Percentiles rank a stretch among this genome's conserved stretches.
These are phyloP conservation scores for Hipparchia semele DNA, from an alignment of 2,888 invertebrate species.

Conservation along the genomic window DNA sequence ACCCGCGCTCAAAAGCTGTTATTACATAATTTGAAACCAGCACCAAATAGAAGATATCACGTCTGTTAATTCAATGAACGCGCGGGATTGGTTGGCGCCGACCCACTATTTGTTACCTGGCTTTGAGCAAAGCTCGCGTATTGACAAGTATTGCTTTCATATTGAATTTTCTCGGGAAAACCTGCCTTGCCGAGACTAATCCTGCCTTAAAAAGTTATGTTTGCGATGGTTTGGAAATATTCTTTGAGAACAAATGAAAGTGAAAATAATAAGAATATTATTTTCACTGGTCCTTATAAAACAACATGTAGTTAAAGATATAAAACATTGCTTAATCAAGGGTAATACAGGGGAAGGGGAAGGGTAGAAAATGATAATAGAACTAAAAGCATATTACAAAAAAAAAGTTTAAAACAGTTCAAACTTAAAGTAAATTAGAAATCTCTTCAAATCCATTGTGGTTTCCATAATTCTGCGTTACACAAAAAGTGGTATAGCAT, in stretches of 20 bases:
- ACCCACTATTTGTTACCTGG: constrained; percentile 44
- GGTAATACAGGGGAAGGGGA: no score
- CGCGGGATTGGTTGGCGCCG: constrained; percentile 30
- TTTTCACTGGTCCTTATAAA: neutral
- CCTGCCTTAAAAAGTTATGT: constrained; percentile 27
- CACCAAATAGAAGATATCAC: neutral
- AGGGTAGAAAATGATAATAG: no score
- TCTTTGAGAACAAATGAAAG: neutral
- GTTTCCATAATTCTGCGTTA: no score
- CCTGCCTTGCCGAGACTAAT: constrained; percentile 26
- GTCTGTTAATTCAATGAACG: constrained; percentile 43
- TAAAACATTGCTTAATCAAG: no score
- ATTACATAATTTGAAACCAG: no score
- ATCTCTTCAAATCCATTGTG: no score
- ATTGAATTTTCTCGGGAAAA: constrained; percentile 40
- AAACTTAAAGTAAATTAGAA: no score
- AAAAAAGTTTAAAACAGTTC: no score
- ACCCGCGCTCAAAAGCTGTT: no score
- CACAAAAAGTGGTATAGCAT: no score
- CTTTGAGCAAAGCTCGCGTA: constrained; percentile 39
- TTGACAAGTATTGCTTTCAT: constrained; percentile 42
- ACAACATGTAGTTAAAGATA: no score
- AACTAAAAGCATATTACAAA: no score
- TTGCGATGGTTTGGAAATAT: constrained; percentile 4
- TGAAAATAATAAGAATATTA: neutral